Evolutionary conservation across 2,888 invertebrate species (phyloP).

Genomic region (Diadromus collaris): DNA sequence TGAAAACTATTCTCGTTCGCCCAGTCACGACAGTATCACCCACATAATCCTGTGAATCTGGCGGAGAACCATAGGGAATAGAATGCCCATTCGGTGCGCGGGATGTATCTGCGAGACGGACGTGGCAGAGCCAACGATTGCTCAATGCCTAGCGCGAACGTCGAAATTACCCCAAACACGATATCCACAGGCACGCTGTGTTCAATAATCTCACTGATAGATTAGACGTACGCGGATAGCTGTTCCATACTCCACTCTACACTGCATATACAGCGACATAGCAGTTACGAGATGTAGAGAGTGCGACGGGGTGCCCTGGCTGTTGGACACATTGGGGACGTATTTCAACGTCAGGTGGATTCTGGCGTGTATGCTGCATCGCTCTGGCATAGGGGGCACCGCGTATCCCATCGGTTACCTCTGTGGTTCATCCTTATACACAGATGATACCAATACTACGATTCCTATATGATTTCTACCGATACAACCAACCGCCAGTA

Average conservation of each 20-base stretch:
- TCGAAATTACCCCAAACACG: constrained; percentile 55
- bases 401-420: constrained; percentile 32
- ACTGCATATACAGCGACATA: constrained; percentile 17
- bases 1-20: neutral
- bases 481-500: constrained; percentile 17
- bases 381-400: constrained; percentile 43
- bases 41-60: neutral
- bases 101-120: neutral
- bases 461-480: constrained; percentile 15
- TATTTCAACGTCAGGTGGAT: constrained; percentile 63
- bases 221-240: constrained; percentile 50
- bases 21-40: neutral
- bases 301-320: constrained; percentile 52
- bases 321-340: constrained; percentile 62
- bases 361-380: constrained; percentile 55
- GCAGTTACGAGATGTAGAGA: constrained; percentile 38
- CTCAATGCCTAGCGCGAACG: constrained; percentile 23
- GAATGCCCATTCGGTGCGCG: constrained; percentile 26
- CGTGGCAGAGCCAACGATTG: constrained; percentile 26
- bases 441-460: constrained; percentile 18
- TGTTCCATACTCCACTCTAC: constrained; percentile 21
- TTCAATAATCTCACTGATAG: constrained; percentile 60
- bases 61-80: constrained; percentile 1
- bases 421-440: constrained; percentile 50
- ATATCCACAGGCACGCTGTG: constrained; percentile 47